Evolutionary conservation across 1,140 invertebrate species (phyloP).

Genomic region (Euura saliciscinereae): DNA sequence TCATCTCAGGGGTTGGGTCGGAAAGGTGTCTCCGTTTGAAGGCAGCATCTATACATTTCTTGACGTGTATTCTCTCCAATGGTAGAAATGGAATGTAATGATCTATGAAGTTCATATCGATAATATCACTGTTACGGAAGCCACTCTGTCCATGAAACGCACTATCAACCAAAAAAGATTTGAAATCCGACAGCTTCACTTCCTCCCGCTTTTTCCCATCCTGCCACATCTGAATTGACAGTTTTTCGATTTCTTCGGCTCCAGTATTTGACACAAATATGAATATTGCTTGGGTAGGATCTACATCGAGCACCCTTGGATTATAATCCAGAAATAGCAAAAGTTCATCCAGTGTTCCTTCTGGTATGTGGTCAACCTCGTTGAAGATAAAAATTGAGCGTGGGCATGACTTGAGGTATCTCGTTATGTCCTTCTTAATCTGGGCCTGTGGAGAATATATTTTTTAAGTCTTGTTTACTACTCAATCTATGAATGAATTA

Average conservation of each 20-base stretch:
- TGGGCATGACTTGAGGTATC: constrained; percentile 71
- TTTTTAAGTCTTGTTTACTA: neutral
- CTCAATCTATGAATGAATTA: neutral
- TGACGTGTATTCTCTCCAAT: constrained; percentile 84
- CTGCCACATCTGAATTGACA: constrained; percentile 68
- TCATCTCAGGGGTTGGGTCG: constrained; percentile 53
- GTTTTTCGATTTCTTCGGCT: constrained; percentile 70
- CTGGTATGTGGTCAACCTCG: constrained; percentile 94
- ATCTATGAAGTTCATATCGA: constrained; percentile 86
- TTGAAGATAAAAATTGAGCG: constrained; percentile 93
- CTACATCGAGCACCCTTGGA: constrained; percentile 62
- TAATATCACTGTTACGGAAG: constrained; percentile 76
- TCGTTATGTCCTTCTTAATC: constrained; percentile 65
- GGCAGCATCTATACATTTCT: constrained; percentile 70
- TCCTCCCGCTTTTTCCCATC: constrained; percentile 70
- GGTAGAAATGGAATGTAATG: constrained; percentile 94
- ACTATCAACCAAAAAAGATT: constrained; percentile 71
- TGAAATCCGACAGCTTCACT: constrained; percentile 76
- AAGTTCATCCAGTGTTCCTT: constrained; percentile 80
- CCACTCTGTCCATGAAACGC: constrained; percentile 83
- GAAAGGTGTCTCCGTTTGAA: constrained; percentile 56
- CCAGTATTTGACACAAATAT: constrained; percentile 92
- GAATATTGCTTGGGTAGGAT: constrained; percentile 80
- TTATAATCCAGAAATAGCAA: constrained; percentile 91
- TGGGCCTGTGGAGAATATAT: constrained; percentile 55